Evolutionary conservation across 1,140 invertebrate species (phyloP).

Genomic region (Bradynema listronoti): DNA sequence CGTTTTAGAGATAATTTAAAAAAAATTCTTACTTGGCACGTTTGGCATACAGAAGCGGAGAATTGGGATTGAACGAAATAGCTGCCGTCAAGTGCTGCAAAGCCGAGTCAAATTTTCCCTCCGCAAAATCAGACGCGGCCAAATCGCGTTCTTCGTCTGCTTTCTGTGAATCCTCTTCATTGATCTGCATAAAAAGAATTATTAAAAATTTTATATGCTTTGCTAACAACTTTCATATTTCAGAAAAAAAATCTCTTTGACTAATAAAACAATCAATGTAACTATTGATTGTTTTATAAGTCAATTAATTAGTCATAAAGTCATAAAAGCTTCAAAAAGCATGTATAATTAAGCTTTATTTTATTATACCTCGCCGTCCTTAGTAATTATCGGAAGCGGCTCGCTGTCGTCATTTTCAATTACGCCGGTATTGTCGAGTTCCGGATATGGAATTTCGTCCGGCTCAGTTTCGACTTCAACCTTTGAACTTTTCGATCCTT

Average conservation of each 20-base stretch:
- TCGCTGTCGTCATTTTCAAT: conserved; percentile 66
- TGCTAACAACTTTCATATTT: too few species aligned
- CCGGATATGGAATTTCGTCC: conserved; percentile 42
- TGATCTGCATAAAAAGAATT: conserved; percentile 16
- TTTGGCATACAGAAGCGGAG: conserved; percentile 78
- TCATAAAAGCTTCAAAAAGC: too few species aligned
- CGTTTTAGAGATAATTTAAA: too few species aligned
- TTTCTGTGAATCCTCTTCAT: conserved; percentile 43
- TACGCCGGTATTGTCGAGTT: conserved; percentile 66
- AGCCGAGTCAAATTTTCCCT: conserved; percentile 59
- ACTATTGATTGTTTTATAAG: too few species aligned
- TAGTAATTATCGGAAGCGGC: conserved; percentile 70
- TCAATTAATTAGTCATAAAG: too few species aligned
- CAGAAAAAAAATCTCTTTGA: too few species aligned
- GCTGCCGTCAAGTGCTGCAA: conserved; percentile 76
- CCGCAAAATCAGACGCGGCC: conserved; percentile 66
- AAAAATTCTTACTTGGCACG: conserved; percentile 65
- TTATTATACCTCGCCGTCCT: conserved; percentile 38
- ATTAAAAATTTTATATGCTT: too few species aligned
- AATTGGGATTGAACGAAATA: conserved; percentile 73
- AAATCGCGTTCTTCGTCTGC: conserved; percentile 63
- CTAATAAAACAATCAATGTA: too few species aligned
- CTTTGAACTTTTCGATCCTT: conserved; percentile 26
- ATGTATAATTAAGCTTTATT: too few species aligned
- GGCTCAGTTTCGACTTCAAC: conserved; percentile 40